phyloP scores from a whole-genome alignment of 1,140 invertebrate genomes.

The Vanessa atalanta region DNA sequence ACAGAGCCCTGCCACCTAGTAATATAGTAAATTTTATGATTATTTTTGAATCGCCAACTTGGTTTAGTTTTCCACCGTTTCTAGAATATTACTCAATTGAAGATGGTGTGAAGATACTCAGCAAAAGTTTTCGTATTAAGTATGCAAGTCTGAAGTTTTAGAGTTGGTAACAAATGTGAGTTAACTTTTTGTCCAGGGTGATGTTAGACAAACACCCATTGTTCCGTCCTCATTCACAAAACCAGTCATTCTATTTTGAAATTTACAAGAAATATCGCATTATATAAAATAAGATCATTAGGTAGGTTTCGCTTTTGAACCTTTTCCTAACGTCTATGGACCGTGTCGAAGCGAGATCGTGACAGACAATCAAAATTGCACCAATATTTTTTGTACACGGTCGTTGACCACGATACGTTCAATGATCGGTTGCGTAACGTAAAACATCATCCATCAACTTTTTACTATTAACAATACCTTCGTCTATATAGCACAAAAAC shows the following conservation, averaged over 20 bases:
- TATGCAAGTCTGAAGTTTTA: too few relatives aligned
- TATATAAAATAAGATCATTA: constrained; percentile 21
- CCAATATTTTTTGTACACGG: constrained; percentile 52
- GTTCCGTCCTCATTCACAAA: not conserved
- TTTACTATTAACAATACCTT: not conserved
- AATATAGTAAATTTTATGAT: too few relatives aligned
- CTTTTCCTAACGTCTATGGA: constrained; percentile 29
- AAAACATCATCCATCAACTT: not conserved
- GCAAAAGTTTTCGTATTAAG: too few relatives aligned
- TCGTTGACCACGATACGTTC: constrained; percentile 54
- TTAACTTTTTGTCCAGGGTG: too few relatives aligned
- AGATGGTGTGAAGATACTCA: too few relatives aligned
- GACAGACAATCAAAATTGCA: constrained; percentile 35
- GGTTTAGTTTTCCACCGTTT: too few relatives aligned
- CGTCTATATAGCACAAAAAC: not conserved
- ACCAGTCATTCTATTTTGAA: not conserved
- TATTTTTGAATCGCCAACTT: too few relatives aligned
- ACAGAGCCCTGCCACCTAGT: too few relatives aligned
- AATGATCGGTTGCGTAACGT: constrained; percentile 38
- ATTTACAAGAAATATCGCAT: not conserved
- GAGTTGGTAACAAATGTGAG: too few relatives aligned
- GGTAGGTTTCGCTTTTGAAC: constrained; percentile 20
- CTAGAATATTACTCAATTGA: too few relatives aligned
- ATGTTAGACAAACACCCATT: not conserved
- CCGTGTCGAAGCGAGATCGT: constrained; percentile 40